Evolutionary conservation across 2,797 vertebrate species (phyloP).

Genomic region (Sparidentex hasta): DNA sequence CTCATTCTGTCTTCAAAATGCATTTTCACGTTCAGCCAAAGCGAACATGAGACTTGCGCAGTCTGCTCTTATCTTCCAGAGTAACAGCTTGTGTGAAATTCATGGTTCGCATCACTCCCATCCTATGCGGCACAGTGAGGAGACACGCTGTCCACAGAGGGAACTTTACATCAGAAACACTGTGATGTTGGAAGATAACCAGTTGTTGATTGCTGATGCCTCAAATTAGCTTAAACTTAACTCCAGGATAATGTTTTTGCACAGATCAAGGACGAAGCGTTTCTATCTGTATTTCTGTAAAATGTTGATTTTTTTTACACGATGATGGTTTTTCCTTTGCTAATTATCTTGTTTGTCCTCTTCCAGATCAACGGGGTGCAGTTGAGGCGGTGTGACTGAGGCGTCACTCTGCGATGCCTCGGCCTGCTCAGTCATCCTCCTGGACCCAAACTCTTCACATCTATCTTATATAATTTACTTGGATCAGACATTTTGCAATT

Average conservation of each 20-base stretch:
- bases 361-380: too few relatives aligned
- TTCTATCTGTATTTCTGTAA: too few relatives aligned
- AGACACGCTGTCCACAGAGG: background rate
- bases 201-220: background rate
- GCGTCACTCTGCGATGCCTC: too few relatives aligned
- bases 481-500: too few relatives aligned
- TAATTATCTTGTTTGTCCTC: too few relatives aligned
- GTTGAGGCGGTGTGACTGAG: too few relatives aligned
- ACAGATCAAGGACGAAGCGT: background rate
- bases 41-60: background rate
- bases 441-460: too few relatives aligned
- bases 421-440: too few relatives aligned
- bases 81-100: background rate
- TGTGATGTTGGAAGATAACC: background rate
- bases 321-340: too few relatives aligned
- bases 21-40: background rate
- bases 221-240: background rate
- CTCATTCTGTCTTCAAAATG: background rate
- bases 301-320: too few relatives aligned
- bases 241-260: background rate
- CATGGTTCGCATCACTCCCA: background rate
- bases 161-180: background rate
- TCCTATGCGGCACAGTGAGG: background rate
- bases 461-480: too few relatives aligned
- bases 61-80: background rate